Evolutionary conservation across 2,797 vertebrate genomes (phyloP).

Genomic region (Sparidentex hasta): DNA sequence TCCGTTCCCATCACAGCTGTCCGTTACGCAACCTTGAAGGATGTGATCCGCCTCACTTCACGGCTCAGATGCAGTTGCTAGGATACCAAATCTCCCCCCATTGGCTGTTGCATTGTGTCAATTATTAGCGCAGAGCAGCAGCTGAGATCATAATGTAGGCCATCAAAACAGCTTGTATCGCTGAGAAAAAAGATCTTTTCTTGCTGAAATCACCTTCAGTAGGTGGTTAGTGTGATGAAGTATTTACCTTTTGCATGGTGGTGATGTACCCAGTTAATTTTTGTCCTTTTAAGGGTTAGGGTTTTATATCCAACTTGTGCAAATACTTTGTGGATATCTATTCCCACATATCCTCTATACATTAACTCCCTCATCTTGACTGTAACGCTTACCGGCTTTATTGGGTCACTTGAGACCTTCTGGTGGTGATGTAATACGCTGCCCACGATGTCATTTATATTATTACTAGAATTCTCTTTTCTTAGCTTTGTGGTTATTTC

Average conservation of each 20-base stretch:
- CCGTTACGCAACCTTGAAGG: constrained; percentile 37
- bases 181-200: not conserved
- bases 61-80: constrained; percentile 75
- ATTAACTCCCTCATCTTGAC: too few relatives aligned
- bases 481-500: not conserved
- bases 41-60: constrained; percentile 55
- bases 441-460: not conserved
- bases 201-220: not conserved
- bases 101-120: constrained; percentile 45
- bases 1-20: not conserved
- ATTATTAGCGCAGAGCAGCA: not conserved
- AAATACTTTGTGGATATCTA: not conserved
- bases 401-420: not conserved
- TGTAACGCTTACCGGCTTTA: not conserved
- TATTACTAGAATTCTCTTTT: not conserved
- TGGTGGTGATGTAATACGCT: not conserved
- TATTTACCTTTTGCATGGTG: not conserved
- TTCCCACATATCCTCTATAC: not conserved
- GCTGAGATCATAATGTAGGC: not conserved
- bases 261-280: not conserved
- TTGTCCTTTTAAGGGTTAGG: too few relatives aligned
- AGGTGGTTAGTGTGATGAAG: not conserved
- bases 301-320: not conserved
- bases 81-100: constrained; percentile 50
- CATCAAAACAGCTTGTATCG: not conserved